These are phyloP conservation scores for Drosophila parabipectinata DNA, from an alignment of 1,140 invertebrate species.

Conservation along the genomic window DNA sequence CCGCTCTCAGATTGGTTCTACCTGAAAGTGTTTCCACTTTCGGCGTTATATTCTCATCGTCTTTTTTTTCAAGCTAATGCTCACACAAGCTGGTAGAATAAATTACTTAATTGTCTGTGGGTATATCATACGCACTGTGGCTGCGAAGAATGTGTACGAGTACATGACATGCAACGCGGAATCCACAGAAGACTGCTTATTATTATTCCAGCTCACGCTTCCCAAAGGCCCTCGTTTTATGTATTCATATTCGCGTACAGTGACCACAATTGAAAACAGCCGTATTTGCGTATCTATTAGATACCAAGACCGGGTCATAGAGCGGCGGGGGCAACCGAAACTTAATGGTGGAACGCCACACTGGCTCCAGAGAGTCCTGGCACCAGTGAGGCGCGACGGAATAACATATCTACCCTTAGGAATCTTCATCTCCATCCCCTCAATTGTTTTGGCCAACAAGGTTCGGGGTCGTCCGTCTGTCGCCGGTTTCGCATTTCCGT, in stretches of 20 bases:
- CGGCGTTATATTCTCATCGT: background rate
- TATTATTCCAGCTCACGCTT: conserved; percentile 45
- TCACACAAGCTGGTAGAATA: conserved; percentile 24
- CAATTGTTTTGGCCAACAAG: conserved; percentile 28
- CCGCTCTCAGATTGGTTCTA: conserved; percentile 14
- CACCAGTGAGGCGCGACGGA: conserved; percentile 62
- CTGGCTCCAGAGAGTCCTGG: conserved; percentile 63
- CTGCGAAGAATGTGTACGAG: conserved; percentile 17
- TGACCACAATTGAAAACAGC: conserved; percentile 36
- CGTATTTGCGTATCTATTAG: conserved; percentile 38
- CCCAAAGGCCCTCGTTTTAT: conserved; percentile 23
- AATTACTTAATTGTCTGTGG: conserved; percentile 44
- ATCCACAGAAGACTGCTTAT: conserved; percentile 34
- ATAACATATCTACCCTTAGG: conserved; percentile 31
- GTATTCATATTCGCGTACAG: conserved; percentile 37
- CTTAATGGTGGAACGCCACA: background rate
- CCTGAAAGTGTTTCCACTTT: conserved; percentile 38
- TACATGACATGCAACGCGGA: conserved; percentile 43
- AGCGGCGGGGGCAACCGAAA: background rate
- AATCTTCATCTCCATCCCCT: conserved; percentile 2
- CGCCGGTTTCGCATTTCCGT: conserved; percentile 50
- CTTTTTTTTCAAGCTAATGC: background rate
- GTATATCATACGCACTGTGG: conserved; percentile 20
- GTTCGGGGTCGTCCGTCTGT: conserved; percentile 23
- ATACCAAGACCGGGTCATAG: conserved; percentile 15